A percentile compares a stretch with the other conserved stretches of the same genome.
Conservation (phyloP, 1,140 invertebrate genomes). For the Babylonia areolata region DNA sequence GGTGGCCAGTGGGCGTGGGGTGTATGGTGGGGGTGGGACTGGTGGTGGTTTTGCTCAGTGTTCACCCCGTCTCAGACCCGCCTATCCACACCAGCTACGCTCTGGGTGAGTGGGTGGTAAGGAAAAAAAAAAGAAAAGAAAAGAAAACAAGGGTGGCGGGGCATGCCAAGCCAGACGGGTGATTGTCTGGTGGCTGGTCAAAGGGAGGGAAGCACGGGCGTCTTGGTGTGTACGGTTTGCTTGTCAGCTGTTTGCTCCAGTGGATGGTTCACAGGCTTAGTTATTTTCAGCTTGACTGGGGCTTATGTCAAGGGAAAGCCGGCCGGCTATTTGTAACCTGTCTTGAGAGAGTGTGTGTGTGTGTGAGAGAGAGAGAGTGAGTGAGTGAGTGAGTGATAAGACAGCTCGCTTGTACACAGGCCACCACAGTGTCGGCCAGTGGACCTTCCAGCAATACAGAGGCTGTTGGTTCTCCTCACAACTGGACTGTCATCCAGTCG, state of each 20-base stretch:
- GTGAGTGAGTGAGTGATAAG: not conserved
- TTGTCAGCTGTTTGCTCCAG: slow-evolving; percentile 17
- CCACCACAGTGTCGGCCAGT: not conserved
- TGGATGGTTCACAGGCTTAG: not conserved
- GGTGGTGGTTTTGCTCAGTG: not conserved
- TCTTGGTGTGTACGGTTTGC: not conserved
- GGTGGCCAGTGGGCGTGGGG: not conserved
- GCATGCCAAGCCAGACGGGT: not conserved
- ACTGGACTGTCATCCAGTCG: not conserved
- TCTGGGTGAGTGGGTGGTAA: not conserved
- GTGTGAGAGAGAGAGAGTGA: not conserved
- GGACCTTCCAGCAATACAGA: not conserved
- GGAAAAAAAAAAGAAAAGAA: no score
- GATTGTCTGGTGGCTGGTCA: not conserved
- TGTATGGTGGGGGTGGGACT: not conserved
- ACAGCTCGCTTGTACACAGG: not conserved
- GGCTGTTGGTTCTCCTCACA: not conserved
- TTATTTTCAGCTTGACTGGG: slow-evolving; percentile 23
- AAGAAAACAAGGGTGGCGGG: no score
- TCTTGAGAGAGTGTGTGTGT: not conserved
- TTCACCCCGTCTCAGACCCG: not conserved
- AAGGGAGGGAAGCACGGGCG: slow-evolving; percentile 29
- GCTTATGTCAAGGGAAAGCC: slow-evolving; percentile 41
- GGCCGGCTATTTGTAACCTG: slow-evolving; percentile 20
- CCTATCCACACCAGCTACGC: not conserved